A percentile compares a stretch with the other conserved stretches of the same genome.
Evolutionary conservation across 2,888 invertebrate genomes (phyloP).

Genomic region (Theristus sp.): DNA sequence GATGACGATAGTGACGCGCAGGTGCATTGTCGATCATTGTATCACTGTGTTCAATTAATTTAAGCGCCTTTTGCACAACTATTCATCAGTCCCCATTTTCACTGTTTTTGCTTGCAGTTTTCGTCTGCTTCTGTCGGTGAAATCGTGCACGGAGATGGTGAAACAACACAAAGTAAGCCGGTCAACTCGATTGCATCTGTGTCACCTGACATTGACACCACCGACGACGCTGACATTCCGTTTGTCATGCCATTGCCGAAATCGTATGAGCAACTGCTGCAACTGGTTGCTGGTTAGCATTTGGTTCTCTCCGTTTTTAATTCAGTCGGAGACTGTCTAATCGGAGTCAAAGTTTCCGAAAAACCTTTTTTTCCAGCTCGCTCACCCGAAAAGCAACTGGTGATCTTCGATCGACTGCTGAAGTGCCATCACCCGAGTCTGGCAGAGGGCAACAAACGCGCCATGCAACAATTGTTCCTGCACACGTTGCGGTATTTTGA

Average conservation of each 20-base stretch:
- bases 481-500: constrained; percentile 58
- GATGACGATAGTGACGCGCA: too few relatives aligned
- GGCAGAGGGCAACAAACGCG: constrained; percentile 54
- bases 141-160: too few relatives aligned
- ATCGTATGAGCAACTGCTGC: too few relatives aligned
- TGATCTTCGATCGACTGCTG: constrained; percentile 58
- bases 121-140: neutral
- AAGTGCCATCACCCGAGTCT: constrained; percentile 70
- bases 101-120: neutral
- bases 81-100: neutral
- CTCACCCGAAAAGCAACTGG: constrained; percentile 36
- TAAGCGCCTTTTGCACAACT: neutral
- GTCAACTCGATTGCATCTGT: too few relatives aligned
- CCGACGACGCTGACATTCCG: too few relatives aligned
- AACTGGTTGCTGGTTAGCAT: too few relatives aligned
- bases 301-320: too few relatives aligned
- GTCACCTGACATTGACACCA: too few relatives aligned
- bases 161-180: too few relatives aligned
- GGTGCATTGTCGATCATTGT: neutral
- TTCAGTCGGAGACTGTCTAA: too few relatives aligned
- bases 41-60: constrained; percentile 1
- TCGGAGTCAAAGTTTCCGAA: too few relatives aligned
- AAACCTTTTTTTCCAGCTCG: neutral
- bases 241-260: too few relatives aligned
- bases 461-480: constrained; percentile 49